These are phyloP conservation scores for Eulithis prunata DNA, from an alignment of 2,888 invertebrate genomes.

Conservation along the genomic window DNA sequence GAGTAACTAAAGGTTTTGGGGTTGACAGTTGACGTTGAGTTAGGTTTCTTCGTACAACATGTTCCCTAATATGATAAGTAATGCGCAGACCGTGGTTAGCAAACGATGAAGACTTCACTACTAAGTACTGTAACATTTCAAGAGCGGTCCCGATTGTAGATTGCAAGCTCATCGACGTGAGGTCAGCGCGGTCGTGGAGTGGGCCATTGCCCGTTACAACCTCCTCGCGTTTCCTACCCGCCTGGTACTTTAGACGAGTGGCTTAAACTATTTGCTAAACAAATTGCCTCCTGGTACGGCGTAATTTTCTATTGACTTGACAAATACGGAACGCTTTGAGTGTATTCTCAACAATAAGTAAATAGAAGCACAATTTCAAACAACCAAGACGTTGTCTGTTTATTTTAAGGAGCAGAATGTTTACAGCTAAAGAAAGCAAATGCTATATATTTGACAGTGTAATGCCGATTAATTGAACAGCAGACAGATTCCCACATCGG, in stretches of 20 bases:
- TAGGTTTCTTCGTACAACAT: too few relatives aligned
- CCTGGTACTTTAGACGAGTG: conserved; percentile 24
- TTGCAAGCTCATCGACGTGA: conserved; percentile 14
- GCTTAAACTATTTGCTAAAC: conserved; percentile 3
- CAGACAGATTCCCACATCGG: conserved; percentile 18
- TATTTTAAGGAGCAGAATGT: too few relatives aligned
- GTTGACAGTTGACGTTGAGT: too few relatives aligned
- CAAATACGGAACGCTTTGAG: not conserved
- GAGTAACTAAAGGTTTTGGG: too few relatives aligned
- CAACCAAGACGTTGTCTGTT: not conserved
- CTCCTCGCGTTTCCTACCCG: conserved; percentile 29
- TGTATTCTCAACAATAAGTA: not conserved
- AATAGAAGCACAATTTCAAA: not conserved
- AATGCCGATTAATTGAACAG: conserved; percentile 4
- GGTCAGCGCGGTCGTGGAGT: conserved; percentile 6
- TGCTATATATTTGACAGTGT: not conserved
- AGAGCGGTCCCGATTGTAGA: conserved; percentile 11
- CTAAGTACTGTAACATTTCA: not conserved
- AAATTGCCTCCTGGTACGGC: not conserved
- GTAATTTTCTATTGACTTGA: not conserved
- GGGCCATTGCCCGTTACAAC: conserved; percentile 21
- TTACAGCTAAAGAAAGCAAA: not conserved
- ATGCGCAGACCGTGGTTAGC: too few relatives aligned
- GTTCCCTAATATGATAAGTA: too few relatives aligned
- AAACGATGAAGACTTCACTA: conserved; percentile 2